Base-by-base conservation (phyloP, 2,888 invertebrate species). In the Diplazon laetatorius region DNA sequence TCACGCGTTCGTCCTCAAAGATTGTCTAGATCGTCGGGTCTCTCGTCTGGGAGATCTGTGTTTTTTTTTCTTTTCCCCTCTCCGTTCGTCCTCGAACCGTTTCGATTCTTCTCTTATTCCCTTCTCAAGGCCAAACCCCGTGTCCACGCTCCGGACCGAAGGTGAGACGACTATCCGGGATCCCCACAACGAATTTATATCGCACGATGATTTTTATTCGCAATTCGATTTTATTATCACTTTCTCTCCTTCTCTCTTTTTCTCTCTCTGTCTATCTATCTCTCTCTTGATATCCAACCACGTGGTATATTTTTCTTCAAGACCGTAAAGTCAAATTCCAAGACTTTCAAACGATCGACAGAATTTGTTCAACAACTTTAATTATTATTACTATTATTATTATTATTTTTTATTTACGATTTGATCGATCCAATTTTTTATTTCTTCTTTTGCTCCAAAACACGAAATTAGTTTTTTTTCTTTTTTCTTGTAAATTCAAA, bases 71-170 rank as follows among this genome's bases (percentile, higher is more conserved):
- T 50, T 14, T 20, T 14, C 18, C 46, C 22, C 10, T n/a, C 37
- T 37, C 14, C 16, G n/a, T n/a, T n/a, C n/a, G n/a, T n/a, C n/a
- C n/a, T n/a, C n/a, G n/a, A n/a, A n/a, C n/a, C n/a, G 8, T 46
- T 16, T 50, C 2, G 37, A 16, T 63, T 18, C 30, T 30, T 46
- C 46, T 18, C 30, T 30, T 46, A 30, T 37, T 44, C 3, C 35
- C 37, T 52, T 50, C 59, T 72, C 77, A 77, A 77, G 77, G 77
- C 73, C 77, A 72, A 71, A 48, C 68, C n/a, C n/a, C 44, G 71
- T 75, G 70, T 76, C 76, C 70, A 76, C 70, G 70, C 70, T 76
- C 60, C 42, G 62, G 62, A 55, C 68, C 30, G 68, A 55, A 62
- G 62, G 72, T 66, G 66, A 71, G 46, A 77, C 76, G 35, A 14